phyloP scores from a whole-genome alignment of 1,140 invertebrate genomes.

The Brachionus rubens region DNA sequence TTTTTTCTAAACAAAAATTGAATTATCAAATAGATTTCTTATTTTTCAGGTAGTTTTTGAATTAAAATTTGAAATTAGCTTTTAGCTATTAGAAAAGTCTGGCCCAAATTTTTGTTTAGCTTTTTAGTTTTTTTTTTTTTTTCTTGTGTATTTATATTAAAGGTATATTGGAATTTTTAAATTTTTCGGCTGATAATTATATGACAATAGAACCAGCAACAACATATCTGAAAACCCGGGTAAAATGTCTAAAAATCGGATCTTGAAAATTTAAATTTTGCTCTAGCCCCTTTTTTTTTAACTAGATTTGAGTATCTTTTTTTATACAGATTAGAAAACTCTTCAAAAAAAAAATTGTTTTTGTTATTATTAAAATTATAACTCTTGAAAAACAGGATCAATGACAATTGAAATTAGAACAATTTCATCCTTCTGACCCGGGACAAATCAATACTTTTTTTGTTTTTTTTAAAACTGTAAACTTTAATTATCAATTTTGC shows the following conservation, averaged over 20 bases:
- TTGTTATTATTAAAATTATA: not conserved
- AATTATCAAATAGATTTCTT: conserved; percentile 43
- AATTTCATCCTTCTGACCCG: conserved; percentile 1
- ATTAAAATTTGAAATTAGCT: conserved; percentile 28
- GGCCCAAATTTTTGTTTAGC: not conserved
- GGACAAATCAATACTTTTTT: conserved; percentile 12
- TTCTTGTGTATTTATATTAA: no score
- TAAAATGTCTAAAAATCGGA: no score
- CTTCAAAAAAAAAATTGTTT: not conserved
- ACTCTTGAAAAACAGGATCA: not conserved
- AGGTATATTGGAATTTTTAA: no score
- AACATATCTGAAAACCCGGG: no score
- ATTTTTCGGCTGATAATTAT: no score
- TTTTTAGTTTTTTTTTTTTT: conserved; percentile 5
- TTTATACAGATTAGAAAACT: not conserved
- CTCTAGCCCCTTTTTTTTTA: no score
- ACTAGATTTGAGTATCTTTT: no score
- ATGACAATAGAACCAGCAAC: no score
- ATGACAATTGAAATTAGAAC: not conserved
- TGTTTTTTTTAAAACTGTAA: not conserved
- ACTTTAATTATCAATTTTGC: conserved; percentile 16
- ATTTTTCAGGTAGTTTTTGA: conserved; percentile 31
- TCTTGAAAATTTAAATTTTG: no score
- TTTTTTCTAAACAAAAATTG: conserved; percentile 27
- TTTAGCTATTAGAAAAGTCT: conserved; percentile 34